Evolutionary conservation across 2,888 invertebrate species (phyloP).

Genomic region (Dasypolia templi): DNA sequence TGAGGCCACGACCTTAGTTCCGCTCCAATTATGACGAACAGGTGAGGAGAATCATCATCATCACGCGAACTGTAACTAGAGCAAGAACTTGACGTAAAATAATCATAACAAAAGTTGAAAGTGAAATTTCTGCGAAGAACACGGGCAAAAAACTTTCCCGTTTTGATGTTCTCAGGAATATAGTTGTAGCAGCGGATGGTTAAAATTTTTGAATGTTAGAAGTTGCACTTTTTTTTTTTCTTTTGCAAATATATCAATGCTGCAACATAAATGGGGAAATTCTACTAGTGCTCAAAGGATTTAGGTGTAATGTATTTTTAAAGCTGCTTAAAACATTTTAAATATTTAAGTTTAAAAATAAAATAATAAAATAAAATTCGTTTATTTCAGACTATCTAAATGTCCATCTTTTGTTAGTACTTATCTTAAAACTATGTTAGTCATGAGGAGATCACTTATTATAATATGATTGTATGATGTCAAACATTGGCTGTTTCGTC

Average conservation of each 20-base stretch:
- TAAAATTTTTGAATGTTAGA: not conserved
- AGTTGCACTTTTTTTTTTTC: not conserved
- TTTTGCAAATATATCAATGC: not conserved
- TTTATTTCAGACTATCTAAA: no score
- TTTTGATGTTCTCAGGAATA: not conserved
- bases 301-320: not conserved
- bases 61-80: constrained; percentile 46
- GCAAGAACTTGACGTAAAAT: constrained; percentile 42
- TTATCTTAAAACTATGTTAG: not conserved
- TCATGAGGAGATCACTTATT: no score
- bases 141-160: not conserved
- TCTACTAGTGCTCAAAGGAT: not conserved
- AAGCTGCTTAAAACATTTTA: not conserved
- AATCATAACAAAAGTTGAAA: constrained; percentile 47
- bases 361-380: no score
- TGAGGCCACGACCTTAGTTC: constrained; percentile 64
- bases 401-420: no score
- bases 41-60: constrained; percentile 53
- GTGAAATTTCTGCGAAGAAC: constrained; percentile 47
- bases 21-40: constrained; percentile 62
- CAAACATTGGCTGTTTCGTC: not conserved
- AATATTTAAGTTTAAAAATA: not conserved
- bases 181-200: not conserved
- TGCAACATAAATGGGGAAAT: not conserved
- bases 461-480: no score